Conservation (phyloP, 2,113 vertebrate species). For the Pachypanchax playfairii region DNA sequence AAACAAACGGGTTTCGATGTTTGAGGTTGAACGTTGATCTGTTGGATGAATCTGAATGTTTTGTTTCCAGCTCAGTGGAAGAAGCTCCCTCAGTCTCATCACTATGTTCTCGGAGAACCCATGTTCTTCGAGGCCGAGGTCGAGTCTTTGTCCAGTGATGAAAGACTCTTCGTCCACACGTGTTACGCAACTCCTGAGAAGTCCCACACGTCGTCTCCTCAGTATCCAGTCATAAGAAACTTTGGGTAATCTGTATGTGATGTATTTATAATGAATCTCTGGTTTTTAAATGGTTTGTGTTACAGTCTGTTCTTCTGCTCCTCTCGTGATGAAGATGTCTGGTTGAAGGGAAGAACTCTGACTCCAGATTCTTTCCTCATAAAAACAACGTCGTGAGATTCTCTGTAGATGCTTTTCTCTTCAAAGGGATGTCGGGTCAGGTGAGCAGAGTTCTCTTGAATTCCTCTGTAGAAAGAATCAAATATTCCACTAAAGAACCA, state of each 20-base stretch:
- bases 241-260: constrained; percentile 67
- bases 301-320: background rate
- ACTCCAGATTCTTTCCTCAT: constrained; percentile 68
- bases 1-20: too few relatives aligned
- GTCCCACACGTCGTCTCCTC: constrained; percentile 49
- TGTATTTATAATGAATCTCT: rapidly evolving
- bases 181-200: constrained; percentile 64
- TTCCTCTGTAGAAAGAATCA: too few relatives aligned
- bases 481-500: background rate
- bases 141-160: constrained; percentile 13
- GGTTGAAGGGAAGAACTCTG: constrained; percentile 58
- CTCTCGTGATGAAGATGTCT: constrained; percentile 66
- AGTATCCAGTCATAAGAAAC: constrained; percentile 67
- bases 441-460: constrained; percentile 36
- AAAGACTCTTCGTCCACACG: constrained; percentile 68
- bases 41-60: background rate
- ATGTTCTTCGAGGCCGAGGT: constrained; percentile 73
- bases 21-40: too few relatives aligned
- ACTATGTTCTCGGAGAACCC: constrained; percentile 61
- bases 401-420: constrained; percentile 73
- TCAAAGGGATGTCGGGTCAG: constrained; percentile 53
- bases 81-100: constrained; percentile 37
- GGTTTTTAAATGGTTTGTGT: rapidly evolving
- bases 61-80: constrained; percentile 68
- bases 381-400: constrained; percentile 67